These are phyloP conservation scores for Mesocricetus auratus DNA, from an alignment of 2,113 vertebrate genomes.

Conservation along the genomic window DNA sequence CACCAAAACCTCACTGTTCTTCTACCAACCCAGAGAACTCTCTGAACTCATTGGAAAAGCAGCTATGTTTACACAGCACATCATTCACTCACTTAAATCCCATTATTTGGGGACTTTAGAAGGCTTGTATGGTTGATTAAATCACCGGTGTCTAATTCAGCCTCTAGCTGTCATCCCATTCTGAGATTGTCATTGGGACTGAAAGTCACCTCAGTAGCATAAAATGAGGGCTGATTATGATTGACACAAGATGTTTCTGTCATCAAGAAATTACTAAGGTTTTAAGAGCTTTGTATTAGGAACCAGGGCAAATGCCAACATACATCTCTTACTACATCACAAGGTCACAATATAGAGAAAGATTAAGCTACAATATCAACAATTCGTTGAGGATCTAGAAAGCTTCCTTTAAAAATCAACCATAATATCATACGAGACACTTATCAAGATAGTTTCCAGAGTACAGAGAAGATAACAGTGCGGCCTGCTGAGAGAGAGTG, in stretches of 20 bases:
- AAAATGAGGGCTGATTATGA: neutral
- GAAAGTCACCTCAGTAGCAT: neutral
- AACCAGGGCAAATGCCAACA: neutral
- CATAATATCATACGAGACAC: constrained; percentile 46
- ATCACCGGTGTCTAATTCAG: neutral
- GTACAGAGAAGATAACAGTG: neutral
- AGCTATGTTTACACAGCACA: neutral
- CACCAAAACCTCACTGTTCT: neutral
- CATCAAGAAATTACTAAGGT: neutral
- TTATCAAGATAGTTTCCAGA: constrained; percentile 41
- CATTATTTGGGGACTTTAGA: neutral
- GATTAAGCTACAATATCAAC: constrained; percentile 48
- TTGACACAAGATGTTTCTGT: neutral
- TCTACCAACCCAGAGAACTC: neutral
- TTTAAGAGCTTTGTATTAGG: neutral
- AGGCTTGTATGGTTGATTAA: neutral
- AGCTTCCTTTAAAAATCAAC: neutral
- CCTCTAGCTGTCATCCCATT: neutral
- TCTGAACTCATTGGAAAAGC: neutral
- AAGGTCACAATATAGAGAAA: constrained; percentile 12
- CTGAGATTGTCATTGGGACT: neutral
- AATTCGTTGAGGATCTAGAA: constrained; percentile 43
- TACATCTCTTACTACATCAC: neutral
- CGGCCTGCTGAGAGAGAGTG: neutral
- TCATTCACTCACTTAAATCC: neutral